These are phyloP conservation scores for Alviniconcha marisindica DNA, from an alignment of 1,140 invertebrate genomes.

Conservation along the genomic window DNA sequence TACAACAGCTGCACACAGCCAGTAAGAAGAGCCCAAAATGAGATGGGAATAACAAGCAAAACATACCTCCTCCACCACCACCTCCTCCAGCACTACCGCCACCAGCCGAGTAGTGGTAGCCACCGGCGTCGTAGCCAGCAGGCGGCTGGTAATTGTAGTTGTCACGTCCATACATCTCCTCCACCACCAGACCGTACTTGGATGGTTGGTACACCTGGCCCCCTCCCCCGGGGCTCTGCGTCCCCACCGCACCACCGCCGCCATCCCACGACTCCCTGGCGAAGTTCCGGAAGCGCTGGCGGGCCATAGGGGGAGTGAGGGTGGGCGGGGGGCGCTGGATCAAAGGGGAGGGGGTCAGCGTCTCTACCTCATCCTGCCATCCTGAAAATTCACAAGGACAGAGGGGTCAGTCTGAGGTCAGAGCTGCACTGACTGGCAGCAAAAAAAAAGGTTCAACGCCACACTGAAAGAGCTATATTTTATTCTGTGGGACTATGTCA, in stretches of 20 bases:
- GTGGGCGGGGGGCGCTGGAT: constrained; percentile 21
- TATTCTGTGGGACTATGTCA: no score
- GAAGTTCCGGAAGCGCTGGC: constrained; percentile 26
- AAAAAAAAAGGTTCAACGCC: no score
- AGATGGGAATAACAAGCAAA: neutral
- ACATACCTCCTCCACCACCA: neutral
- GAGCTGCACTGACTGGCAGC: no score
- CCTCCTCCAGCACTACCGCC: neutral
- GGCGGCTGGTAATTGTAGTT: neutral
- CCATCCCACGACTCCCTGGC: constrained; percentile 26
- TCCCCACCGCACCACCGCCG: neutral
- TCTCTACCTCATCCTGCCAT: constrained; percentile 46
- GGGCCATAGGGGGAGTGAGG: constrained; percentile 20
- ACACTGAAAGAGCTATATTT: no score
- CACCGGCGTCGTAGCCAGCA: neutral
- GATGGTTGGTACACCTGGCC: constrained; percentile 17
- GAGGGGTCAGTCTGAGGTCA: neutral
- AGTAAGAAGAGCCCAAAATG: no score
- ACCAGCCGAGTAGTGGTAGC: neutral
- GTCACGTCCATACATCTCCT: constrained; percentile 22
- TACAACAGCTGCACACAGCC: no score
- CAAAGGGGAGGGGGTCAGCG: constrained; percentile 43
- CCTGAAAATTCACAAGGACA: constrained; percentile 23
- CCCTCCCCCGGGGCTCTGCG: neutral
- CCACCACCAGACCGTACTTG: constrained; percentile 25